Conservation (phyloP, 2,113 vertebrate species). For the Solea senegalensis region DNA sequence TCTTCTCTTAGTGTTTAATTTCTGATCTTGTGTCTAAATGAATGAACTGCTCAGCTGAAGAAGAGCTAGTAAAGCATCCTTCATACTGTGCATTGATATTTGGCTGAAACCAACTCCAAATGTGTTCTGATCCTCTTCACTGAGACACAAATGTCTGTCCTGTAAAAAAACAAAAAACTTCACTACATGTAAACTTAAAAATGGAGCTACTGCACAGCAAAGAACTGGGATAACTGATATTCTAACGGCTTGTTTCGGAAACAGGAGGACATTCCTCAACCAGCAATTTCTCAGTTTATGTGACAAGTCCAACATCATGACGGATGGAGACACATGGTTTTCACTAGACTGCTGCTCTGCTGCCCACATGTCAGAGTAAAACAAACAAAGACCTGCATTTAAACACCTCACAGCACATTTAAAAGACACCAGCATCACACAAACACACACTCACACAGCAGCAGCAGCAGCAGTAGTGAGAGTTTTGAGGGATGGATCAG, state of each 20-base stretch:
- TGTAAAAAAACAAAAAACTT: background rate
- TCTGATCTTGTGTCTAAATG: background rate
- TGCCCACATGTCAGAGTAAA: conserved; percentile 5
- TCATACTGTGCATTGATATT: conserved; percentile 21
- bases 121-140: background rate
- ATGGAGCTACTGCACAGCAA: no score
- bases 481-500: conserved; percentile 22
- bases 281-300: background rate
- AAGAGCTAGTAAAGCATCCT: conserved; percentile 30
- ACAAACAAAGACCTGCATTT: background rate
- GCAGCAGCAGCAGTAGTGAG: conserved; percentile 4
- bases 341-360: background rate
- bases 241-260: background rate
- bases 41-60: background rate
- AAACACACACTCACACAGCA: background rate
- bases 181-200: background rate
- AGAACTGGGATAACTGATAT: background rate
- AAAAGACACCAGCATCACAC: background rate
- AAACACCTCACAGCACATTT: background rate
- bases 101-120: background rate
- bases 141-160: background rate
- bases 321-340: background rate
- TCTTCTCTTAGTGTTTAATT: background rate
- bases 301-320: background rate
- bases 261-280: background rate